Conservation (phyloP, 2,113 vertebrate species). For the Lethenteron reissneri region DNA sequence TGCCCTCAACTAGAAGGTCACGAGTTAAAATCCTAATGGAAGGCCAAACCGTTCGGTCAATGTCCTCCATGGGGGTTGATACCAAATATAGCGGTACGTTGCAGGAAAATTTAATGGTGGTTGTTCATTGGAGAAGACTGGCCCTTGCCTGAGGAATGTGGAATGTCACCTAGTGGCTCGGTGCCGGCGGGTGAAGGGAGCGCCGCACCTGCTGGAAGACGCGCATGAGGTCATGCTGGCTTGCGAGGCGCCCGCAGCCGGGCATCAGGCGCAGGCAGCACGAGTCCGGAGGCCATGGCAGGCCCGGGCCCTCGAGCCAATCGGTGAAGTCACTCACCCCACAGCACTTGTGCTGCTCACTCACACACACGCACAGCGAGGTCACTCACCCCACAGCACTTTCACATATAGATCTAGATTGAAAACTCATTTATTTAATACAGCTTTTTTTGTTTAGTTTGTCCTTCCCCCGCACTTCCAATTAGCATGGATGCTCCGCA, state of each 20-base stretch:
- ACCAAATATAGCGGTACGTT: too few relatives aligned
- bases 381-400: constrained; percentile 14
- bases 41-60: too few relatives aligned
- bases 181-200: too few relatives aligned
- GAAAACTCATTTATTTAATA: constrained; percentile 20
- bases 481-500: constrained; percentile 14
- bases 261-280: constrained; percentile 79
- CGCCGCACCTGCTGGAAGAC: constrained; percentile 72
- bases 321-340: constrained; percentile 96
- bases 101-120: too few relatives aligned
- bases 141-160: too few relatives aligned
- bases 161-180: too few relatives aligned
- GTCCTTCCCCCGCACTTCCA: constrained; percentile 15
- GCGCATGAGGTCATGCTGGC: constrained; percentile 69
- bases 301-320: constrained; percentile 94
- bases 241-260: constrained; percentile 67
- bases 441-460: constrained; percentile 16
- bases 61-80: too few relatives aligned
- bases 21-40: too few relatives aligned
- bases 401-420: constrained; percentile 19
- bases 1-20: too few relatives aligned
- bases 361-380: background rate
- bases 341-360: constrained; percentile 70
- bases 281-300: constrained; percentile 95
- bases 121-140: too few relatives aligned